Evolutionary conservation across 1,140 invertebrate genomes (phyloP).

Genomic region (Batillaria attramentaria): DNA sequence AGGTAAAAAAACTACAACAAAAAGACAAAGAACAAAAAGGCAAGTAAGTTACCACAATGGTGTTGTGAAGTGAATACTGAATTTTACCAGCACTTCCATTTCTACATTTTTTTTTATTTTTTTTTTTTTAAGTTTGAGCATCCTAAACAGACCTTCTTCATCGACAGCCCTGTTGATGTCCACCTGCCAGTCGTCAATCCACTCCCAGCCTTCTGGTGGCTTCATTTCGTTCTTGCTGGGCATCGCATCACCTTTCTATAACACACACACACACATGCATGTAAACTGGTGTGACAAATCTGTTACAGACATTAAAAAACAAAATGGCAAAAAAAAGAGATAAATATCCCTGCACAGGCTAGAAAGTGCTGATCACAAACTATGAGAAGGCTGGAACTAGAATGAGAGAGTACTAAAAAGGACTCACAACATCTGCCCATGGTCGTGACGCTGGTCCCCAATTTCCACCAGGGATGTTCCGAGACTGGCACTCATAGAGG

Average conservation of each 20-base stretch:
- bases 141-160: conserved; percentile 71
- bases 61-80: too few relatives aligned
- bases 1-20: background rate
- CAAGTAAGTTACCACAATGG: too few relatives aligned
- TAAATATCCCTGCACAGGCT: background rate
- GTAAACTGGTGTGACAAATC: conserved; percentile 35
- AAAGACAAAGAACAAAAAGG: too few relatives aligned
- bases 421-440: conserved; percentile 72
- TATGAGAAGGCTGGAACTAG: too few relatives aligned
- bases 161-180: conserved; percentile 73
- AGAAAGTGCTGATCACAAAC: too few relatives aligned
- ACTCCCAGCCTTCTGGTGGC: conserved; percentile 72
- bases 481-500: conserved; percentile 72
- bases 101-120: too few relatives aligned
- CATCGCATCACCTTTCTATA: conserved; percentile 71
- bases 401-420: too few relatives aligned
- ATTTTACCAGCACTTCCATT: too few relatives aligned
- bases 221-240: conserved; percentile 60
- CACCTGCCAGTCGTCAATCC: conserved; percentile 74
- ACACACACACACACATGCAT: conserved; percentile 25
- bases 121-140: too few relatives aligned
- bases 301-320: background rate
- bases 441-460: conserved; percentile 67
- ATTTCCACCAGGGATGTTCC: conserved; percentile 68
- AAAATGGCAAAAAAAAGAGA: background rate